Base-by-base conservation (phyloP, 2,888 invertebrate genomes). In the Hetaerina titia region DNA sequence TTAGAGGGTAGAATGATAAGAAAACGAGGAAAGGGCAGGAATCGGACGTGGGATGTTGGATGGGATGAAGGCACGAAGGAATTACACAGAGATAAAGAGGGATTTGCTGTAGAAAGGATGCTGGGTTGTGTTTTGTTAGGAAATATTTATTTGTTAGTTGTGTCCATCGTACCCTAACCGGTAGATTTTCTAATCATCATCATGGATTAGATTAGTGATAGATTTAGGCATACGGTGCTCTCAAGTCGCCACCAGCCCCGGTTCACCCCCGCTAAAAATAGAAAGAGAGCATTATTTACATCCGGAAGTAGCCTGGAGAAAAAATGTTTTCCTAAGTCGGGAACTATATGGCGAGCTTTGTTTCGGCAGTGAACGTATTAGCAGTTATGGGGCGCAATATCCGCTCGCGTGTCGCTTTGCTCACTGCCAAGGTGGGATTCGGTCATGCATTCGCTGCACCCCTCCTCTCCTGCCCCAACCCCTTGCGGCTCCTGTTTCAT, bases 371-470 rank as follows among this genome's bases (percentile, higher is more conserved):
- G 69, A 25, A 31, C 25, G 74, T 31, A 31, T 11, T 81, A 19
- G 11, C 81, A 13, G 81, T 9, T 0, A 45, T 31, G 81, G 11
- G 31, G 81, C 81, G 81, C 81, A 0, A 2, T 81, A 4, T 9
- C 31, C 81, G 81, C 31, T 81, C 81, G 81, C 81, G 81, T 81
- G 81, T 81, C 74, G 25, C 31, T 69, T n/a, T 69, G 74, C 31
- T 4, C 81, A 31, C 25, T 31, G 25, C 13, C 13, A 45, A 45
- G 31, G 25, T 11, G 81, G 15, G 81, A 31, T 31, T 81, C 31
- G 81, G 25, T 31, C 81, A 81, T n/a, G 31, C 31, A 2, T 5
- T 11, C 11, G n/a, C 81, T 60, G 60, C 60, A 60, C 6, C 11
- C 17, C n/a, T n/a, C n/a, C 69, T 69, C 69, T n/a, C n/a, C 7